phyloP scores from a whole-genome alignment of 2,797 vertebrate species.

The Selene dorsalis region DNA sequence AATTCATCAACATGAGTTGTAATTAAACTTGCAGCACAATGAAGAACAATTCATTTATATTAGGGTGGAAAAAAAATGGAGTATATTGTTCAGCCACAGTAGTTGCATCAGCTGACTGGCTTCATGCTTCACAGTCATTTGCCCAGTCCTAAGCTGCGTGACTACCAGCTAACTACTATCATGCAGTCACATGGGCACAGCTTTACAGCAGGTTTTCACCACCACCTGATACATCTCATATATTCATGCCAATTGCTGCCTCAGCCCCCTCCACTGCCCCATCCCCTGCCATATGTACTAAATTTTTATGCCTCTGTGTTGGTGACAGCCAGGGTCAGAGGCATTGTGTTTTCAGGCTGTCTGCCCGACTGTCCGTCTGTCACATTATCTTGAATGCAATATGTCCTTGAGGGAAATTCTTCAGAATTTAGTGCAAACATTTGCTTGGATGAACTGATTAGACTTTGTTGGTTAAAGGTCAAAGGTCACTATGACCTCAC shows the following conservation, averaged over 20 bases:
- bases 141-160: conserved; percentile 17
- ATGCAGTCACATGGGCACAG: neutral
- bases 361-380: neutral
- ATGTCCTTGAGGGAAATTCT: neutral
- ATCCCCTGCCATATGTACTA: neutral
- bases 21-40: conserved; percentile 32
- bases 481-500: neutral
- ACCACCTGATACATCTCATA: neutral
- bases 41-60: conserved; percentile 9
- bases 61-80: conserved; percentile 40
- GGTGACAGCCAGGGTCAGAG: neutral
- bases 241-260: neutral
- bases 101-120: conserved; percentile 49
- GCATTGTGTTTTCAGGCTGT: neutral
- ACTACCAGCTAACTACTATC: neutral
- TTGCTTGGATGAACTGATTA: neutral
- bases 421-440: neutral
- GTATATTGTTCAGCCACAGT: conserved; percentile 3
- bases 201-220: conserved; percentile 1
- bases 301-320: neutral
- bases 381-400: too few relatives aligned
- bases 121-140: conserved; percentile 11
- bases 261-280: neutral
- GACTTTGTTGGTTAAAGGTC: neutral
- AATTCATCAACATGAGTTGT: conserved; percentile 43